Conservation (phyloP, 2,888 invertebrate genomes). For the Pantelozetes paolii region DNA sequence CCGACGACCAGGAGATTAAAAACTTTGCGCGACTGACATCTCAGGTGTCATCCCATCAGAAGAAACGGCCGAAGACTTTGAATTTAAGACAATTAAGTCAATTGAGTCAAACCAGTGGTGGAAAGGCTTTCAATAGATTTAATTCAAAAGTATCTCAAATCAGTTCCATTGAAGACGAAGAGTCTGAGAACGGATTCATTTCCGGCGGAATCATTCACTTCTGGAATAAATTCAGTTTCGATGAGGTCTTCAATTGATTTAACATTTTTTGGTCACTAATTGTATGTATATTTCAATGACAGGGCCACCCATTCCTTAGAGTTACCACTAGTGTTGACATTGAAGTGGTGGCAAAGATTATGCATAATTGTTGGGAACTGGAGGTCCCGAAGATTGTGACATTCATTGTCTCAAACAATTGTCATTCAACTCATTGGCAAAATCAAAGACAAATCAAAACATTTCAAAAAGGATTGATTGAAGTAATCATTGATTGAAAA, state of each 20-base stretch:
- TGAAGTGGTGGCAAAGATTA: constrained; percentile 45
- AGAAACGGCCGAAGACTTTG: background rate
- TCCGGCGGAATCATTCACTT: constrained; percentile 34
- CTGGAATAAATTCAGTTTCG: constrained; percentile 34
- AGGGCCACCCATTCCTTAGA: constrained; percentile 47
- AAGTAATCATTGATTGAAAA: constrained; percentile 41
- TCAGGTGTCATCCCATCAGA: background rate
- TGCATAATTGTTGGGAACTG: constrained; percentile 46
- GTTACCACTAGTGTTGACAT: constrained; percentile 44
- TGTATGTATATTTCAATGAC: background rate
- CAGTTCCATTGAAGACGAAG: constrained; percentile 4
- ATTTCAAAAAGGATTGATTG: constrained; percentile 48
- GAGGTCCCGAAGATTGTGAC: constrained; percentile 47
- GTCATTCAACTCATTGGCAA: constrained; percentile 46
- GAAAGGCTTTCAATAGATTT: background rate
- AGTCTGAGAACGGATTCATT: constrained; percentile 10
- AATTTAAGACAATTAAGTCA: constrained; percentile 25
- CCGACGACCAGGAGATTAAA: constrained; percentile 22
- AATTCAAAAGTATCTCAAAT: background rate
- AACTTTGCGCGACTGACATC: constrained; percentile 1
- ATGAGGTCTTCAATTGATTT: constrained; percentile 30
- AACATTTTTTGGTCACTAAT: background rate
- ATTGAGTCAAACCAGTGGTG: too few relatives aligned
- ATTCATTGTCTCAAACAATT: constrained; percentile 47
- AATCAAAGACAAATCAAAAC: constrained; percentile 46